Base-by-base conservation (phyloP, 92 coral and sea anemone species). In the Desmophyllum pertusum region DNA sequence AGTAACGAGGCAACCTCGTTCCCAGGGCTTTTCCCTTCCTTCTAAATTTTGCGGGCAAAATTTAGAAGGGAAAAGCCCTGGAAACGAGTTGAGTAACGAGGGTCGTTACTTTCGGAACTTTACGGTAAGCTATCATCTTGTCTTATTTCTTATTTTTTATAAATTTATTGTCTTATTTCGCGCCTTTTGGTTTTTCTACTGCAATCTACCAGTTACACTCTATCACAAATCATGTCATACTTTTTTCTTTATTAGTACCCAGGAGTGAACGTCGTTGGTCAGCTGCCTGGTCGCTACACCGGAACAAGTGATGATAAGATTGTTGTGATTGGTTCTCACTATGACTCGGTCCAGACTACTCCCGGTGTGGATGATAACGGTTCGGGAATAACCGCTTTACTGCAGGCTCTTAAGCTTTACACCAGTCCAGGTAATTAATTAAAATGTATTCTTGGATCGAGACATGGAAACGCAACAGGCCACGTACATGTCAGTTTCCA, bases 361-460 rank as follows among this genome's bases (percentile, higher is more conserved):
- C 88, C 85, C 0, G 97, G 97, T 14, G 97, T 93, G 66, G 92
- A 91, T 45, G 97, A 93, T 38, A 93, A 93, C 50, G 97, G 97
- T 5, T 93, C 97, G 2, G 97, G 97, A 15, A 87, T 93, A 87
- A 84, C 94, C 6, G 97, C 94, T 35, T 69, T 93, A 71, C 88
- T 93, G 78, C 91, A 88, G 75, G 81, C 84, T 13, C 84, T 92
- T 29, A 83, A 88, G 61, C 90, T 75, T n/a, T 70, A 36, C 85
- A 59, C 77, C 11, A 75, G 40, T 10, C 62, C 86, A 77, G 88
- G 93, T 90, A 52, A 81, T 83, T 15, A 7, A 10, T 10, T 25
- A 25, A 25, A 59, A 13, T 0, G 1, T 48, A 13, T 4, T 13
- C 17, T 48, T 59, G 63, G 9, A 23, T 53, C 11, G 2, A 57